Evolutionary conservation across 2,113 vertebrate genomes (phyloP).

Genomic region (Anguilla rostrata): DNA sequence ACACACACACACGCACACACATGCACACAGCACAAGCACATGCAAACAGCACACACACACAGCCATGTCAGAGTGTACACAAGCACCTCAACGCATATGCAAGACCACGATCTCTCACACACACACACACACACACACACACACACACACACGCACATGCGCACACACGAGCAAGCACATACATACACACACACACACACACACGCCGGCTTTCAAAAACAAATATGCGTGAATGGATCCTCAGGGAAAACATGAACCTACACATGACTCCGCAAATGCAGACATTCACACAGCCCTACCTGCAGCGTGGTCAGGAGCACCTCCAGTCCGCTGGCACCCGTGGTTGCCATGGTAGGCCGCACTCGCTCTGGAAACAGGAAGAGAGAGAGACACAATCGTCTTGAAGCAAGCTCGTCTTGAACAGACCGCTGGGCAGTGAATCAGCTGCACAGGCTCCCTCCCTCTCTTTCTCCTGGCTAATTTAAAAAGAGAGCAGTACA

Average conservation of each 20-base stretch:
- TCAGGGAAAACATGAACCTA: too few relatives aligned
- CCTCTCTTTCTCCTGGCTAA: conserved; percentile 32
- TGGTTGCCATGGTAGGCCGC: conserved; percentile 73
- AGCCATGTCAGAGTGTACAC: too few relatives aligned
- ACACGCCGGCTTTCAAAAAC: too few relatives aligned
- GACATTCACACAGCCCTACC: conserved; percentile 68
- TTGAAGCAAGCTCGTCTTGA: conserved; percentile 41
- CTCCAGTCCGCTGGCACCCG: conserved; percentile 81
- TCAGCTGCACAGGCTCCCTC: conserved; percentile 41
- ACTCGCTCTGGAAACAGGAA: conserved; percentile 49
- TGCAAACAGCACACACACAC: too few relatives aligned
- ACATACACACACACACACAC: too few relatives aligned
- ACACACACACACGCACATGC: too few relatives aligned
- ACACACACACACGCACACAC: background rate
- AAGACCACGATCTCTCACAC: too few relatives aligned
- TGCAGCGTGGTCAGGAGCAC: conserved; percentile 83
- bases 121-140: too few relatives aligned
- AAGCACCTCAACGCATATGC: too few relatives aligned
- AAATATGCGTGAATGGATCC: too few relatives aligned
- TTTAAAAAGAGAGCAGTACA: conserved; percentile 27
- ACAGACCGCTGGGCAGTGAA: conserved; percentile 38
- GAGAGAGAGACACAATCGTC: conserved; percentile 16
- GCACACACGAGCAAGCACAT: too few relatives aligned
- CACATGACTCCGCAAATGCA: background rate
- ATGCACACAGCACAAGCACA: too few relatives aligned